Base-by-base conservation (phyloP, 1,140 invertebrate species). In the Magallana gigas region DNA sequence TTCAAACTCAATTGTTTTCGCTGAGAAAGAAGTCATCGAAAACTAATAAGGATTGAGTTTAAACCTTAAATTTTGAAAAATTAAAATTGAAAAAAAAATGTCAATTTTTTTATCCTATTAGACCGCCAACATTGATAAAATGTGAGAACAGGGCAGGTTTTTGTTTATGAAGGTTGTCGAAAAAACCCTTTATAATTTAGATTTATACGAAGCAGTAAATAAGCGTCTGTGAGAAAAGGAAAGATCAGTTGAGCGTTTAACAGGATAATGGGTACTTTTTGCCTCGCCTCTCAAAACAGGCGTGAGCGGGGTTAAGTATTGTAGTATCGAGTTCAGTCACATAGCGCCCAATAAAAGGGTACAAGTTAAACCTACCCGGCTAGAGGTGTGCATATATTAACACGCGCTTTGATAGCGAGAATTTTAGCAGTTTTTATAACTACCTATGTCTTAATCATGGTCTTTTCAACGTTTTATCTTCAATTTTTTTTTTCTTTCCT, bases 301-400 rank as follows among this genome's bases (percentile, higher is more conserved):
- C 68, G 36, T 76, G 68, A 76, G 68, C 68, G 23, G 68, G 68
- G 68, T 76, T 76, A 76, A 76, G 68, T 76, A 76, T 76, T 29
- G 23, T 11, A 18, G 12, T 76, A 76, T 76, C 68, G 12, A 23
- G 68, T 76, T 76, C 68, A 29, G 11, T 62, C 23, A 76, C 68
- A 76, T 29, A 29, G 23, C 68, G 18, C 23, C 36, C 36, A 76
- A 76, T 76, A 29, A 76, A 76, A 11, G 23, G 36, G 23, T 7
- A 29, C 1, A 76, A 76, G 5, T 76, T 29, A 23, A 76, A 29
- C 36, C 68, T 29, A 36, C 23, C 68, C 36, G 36, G 23, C 23
- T 18, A 29, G 23, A 23, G 68, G 68, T 76, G 68, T 76, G 68
- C 68, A 76, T 76, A 76, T 5, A 29, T 76, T 36, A 76, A 76